Evolutionary conservation across 1,140 invertebrate genomes (phyloP), one percentile per base, ranked within the genome.

Genomic region (Magallana gigas): DNA sequence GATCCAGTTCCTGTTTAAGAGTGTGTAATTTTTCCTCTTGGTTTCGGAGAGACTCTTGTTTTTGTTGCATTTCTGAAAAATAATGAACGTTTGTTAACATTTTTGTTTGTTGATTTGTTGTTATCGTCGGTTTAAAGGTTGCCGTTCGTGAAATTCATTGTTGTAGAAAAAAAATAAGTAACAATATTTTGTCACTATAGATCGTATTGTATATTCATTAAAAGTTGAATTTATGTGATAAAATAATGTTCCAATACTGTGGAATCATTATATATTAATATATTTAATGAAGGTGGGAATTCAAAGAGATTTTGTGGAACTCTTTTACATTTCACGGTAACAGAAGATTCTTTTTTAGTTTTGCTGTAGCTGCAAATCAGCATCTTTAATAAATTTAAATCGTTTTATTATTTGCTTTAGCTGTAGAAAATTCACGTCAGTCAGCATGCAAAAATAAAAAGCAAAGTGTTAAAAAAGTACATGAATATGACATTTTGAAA

Each of bases 1-100:
- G 71, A 80, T 88, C 83, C 11, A 88, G 48, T 29, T 85, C 83
- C 48, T 76, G 71, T 64, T 88, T 68, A 57, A 88, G 68, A 57
- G 60, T 81, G 9, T 84, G 16, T 60, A 85, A 81, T 64, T 68
- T 59, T 23, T 85, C 57, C 18, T 85, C 83, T 16, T 81, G 83
- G 68, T 71, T 81, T 14, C 83, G 64, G 56, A 88, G 83, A 18
- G 71, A 29, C 1, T 81, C 58, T 4, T 88, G 64, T 48, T 85
- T 84, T 81, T 48, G 57, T 16, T 88, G 71, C 76, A 36, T n/a
- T 4, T 80, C 83, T 85, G 23, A 11, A 85, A 62, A 84, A 64
- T 56, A 56, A 56, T 8, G 58, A 57, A 56, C 1, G 0, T 23
- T 57, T 11, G 36, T 23, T 83, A 83, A 0, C 0, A 16, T 6